phyloP scores from a whole-genome alignment of 2,888 invertebrate species.

The Scaptomyza flava region DNA sequence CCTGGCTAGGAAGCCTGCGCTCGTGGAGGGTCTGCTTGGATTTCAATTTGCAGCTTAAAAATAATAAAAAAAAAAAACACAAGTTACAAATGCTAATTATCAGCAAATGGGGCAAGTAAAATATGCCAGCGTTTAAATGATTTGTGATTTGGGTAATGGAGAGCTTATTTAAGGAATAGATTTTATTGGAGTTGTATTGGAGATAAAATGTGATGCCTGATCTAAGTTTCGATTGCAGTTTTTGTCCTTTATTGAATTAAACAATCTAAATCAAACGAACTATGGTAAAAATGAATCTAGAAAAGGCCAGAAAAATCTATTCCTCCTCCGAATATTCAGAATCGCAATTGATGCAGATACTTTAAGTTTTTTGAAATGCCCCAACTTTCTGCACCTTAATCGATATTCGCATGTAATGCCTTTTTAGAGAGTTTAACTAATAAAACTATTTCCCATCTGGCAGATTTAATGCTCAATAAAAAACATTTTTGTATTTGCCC shows the following conservation, averaged over 20 bases:
- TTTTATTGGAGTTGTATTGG: background rate
- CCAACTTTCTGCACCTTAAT: too few species aligned
- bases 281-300: too few species aligned
- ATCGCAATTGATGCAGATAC: too few species aligned
- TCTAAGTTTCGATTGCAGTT: too few species aligned
- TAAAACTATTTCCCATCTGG: conserved; percentile 4
- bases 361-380: too few species aligned
- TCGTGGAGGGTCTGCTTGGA: conserved; percentile 20
- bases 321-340: too few species aligned
- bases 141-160: background rate
- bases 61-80: background rate
- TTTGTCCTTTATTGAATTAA: too few species aligned
- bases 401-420: too few species aligned
- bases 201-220: background rate
- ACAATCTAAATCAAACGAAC: too few species aligned
- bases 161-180: background rate
- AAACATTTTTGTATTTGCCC: conserved; percentile 1
- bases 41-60: conserved; percentile 15
- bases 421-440: too few species aligned
- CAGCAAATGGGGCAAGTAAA: conserved; percentile 5
- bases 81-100: conserved; percentile 30
- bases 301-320: too few species aligned
- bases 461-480: background rate
- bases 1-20: conserved; percentile 17
- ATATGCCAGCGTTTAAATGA: conserved; percentile 14